Evolutionary conservation across 1,140 invertebrate species (phyloP).

Genomic region (Eciton burchellii): DNA sequence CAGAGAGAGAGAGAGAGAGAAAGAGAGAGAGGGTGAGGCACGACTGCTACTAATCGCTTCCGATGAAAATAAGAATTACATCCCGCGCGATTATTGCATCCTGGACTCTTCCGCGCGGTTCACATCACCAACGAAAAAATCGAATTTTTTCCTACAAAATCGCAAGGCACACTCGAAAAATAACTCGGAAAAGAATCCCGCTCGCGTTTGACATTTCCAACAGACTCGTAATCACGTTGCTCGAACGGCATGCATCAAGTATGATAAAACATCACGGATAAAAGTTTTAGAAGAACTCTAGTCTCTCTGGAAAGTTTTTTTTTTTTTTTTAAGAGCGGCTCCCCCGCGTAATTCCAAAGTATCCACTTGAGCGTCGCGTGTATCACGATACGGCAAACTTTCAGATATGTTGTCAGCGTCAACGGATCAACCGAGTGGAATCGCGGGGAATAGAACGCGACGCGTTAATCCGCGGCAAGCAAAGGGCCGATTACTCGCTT

Average conservation of each 20-base stretch:
- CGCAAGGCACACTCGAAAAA: neutral
- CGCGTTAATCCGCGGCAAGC: constrained; percentile 33
- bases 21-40: neutral
- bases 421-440: constrained; percentile 7
- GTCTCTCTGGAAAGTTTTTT: neutral
- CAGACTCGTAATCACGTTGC: neutral
- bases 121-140: neutral
- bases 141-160: no score
- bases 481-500: constrained; percentile 34
- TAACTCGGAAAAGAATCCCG: neutral
- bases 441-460: neutral
- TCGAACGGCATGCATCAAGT: no score
- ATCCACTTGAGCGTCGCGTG: neutral
- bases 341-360: neutral
- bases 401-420: neutral
- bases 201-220: neutral
- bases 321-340: no score
- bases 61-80: constrained; percentile 69
- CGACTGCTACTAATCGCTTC: constrained; percentile 54
- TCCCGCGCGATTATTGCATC: constrained; percentile 57
- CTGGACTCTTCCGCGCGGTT: constrained; percentile 28
- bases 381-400: neutral
- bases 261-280: neutral
- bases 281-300: neutral
- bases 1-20: neutral